phyloP scores from a whole-genome alignment of 1,140 invertebrate genomes.

The Lanistes nyassanus region DNA sequence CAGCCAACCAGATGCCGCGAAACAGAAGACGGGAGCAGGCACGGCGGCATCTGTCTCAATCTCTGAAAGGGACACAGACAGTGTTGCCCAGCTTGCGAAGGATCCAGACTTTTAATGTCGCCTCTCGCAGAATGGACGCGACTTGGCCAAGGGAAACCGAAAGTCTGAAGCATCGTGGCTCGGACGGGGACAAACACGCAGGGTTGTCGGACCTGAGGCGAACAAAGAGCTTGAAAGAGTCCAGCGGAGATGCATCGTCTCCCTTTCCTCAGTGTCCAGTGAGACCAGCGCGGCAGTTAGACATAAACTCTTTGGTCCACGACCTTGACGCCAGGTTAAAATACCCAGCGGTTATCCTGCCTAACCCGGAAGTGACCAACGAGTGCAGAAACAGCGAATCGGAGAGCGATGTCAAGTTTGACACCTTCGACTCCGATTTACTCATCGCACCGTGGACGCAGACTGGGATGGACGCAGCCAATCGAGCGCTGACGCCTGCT shows the following conservation, averaged over 20 bases:
- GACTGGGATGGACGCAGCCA: not conserved
- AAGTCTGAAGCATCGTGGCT: not conserved
- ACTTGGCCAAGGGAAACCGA: not conserved
- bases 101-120: constrained; percentile 14
- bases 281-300: not conserved
- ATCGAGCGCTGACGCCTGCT: constrained; percentile 12
- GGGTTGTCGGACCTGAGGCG: not conserved
- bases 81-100: constrained; percentile 15
- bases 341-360: not conserved
- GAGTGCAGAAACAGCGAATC: too few relatives aligned
- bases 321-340: constrained; percentile 17
- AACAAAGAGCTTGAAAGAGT: constrained; percentile 10
- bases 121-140: not conserved
- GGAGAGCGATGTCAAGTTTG: too few relatives aligned
- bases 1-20: too few relatives aligned
- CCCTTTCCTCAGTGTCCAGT: constrained; percentile 12
- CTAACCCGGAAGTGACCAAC: too few relatives aligned
- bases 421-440: too few relatives aligned
- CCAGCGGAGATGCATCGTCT: not conserved
- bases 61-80: constrained; percentile 9
- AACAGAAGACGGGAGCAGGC: constrained; percentile 7
- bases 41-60: constrained; percentile 13
- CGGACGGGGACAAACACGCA: not conserved
- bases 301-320: constrained; percentile 11
- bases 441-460: not conserved